Evolutionary conservation across 1,140 invertebrate genomes (phyloP), one percentile per base, ranked within the genome.

Genomic region (Aphidius ervi): DNA sequence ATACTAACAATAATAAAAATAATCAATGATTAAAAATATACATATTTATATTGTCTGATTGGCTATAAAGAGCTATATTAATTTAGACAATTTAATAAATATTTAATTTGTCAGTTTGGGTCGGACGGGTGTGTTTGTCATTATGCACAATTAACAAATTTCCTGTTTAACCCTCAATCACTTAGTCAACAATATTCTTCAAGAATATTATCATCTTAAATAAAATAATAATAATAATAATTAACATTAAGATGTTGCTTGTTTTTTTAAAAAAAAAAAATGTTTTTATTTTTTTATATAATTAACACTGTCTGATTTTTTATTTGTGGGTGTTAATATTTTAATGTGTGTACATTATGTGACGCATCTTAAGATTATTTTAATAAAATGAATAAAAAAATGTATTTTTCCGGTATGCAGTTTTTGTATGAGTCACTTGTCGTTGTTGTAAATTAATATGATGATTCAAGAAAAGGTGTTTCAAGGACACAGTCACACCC

Each of bases 91-190:
- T 43, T 37, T 39, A 23, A 31, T 46, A n/a, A 39, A 45, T 43
- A 54, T 61, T 23, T 40, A 46, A 31, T 42, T 47, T 42, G 45
- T 41, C 43, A 42, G 48, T 56, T 31, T 31, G 23, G 23, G 23
- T 31, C 23, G 4, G 23, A 31, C 23, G 23, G 23, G 23, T 31
- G 23, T 31, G 23, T 40, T 56, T 42, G 46, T 42, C 47, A 61
- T 61, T 45, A 61, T 56, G 45, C 40, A 61, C 53, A 56, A 61
- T 61, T 61, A 56, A 39, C 16, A 40, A 56, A 61, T 61, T 61
- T 56, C 46, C 59, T 56, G 54, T 43, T 10, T 42, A 55, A n/a
- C 20, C 9, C 40, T 55, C 6, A 8, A n/a, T 8, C 31, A 47
- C 31, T 57, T 57, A 5, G 9, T 31, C 4, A 31, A 31, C 4